Conservation (phyloP, 2,888 invertebrate genomes). For the Pandemis corylana region DNA sequence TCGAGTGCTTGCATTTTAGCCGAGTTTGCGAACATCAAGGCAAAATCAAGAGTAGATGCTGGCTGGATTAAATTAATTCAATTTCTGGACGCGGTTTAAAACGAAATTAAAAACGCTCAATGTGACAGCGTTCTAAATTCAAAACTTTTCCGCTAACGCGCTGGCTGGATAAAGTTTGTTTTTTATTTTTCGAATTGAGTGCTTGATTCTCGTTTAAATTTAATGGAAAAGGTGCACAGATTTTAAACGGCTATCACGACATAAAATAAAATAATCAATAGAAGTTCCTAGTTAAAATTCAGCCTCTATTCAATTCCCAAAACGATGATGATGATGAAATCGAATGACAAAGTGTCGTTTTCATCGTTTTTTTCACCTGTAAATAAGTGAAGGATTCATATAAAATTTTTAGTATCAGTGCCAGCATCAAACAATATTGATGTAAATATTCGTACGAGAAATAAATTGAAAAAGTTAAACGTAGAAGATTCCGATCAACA, state of each 20-base stretch:
- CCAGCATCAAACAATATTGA: not conserved
- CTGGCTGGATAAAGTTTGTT: slow-evolving; percentile 1
- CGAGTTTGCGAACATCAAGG: slow-evolving; percentile 8
- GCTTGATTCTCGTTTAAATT: not conserved
- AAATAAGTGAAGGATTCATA: too few relatives aligned
- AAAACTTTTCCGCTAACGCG: slow-evolving; percentile 10
- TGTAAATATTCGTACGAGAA: not conserved
- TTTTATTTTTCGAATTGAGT: not conserved
- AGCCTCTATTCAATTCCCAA: too few relatives aligned
- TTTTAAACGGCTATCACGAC: not conserved
- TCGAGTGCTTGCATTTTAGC: slow-evolving; percentile 33
- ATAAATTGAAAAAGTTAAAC: slow-evolving; percentile 20
- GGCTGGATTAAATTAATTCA: slow-evolving; percentile 21
- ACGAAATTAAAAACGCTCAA: slow-evolving; percentile 27
- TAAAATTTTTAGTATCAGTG: not conserved
- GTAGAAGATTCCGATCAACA: slow-evolving; percentile 25
- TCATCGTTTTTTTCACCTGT: too few relatives aligned
- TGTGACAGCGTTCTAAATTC: slow-evolving; percentile 28
- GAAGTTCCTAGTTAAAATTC: too few relatives aligned
- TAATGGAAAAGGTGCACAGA: not conserved
- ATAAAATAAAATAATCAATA: too few relatives aligned
- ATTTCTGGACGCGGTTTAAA: slow-evolving; percentile 21
- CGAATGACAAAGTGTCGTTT: too few relatives aligned
- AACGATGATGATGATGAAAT: too few relatives aligned
- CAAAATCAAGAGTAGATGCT: slow-evolving; percentile 17